Base-by-base conservation (phyloP, 2,113 vertebrate species). In the Paralichthys olivaceus region DNA sequence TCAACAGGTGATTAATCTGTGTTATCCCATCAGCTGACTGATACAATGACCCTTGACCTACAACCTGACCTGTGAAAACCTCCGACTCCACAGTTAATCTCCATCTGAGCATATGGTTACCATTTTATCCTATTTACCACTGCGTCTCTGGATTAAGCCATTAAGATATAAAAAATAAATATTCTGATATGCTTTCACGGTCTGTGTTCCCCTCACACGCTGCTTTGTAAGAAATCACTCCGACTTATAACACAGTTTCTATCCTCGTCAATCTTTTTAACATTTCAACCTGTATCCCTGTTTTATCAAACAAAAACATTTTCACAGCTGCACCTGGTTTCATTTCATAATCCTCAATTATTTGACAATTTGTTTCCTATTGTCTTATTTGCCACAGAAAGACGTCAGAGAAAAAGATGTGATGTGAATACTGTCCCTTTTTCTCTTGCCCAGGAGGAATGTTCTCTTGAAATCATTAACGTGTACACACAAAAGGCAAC, bases 1-100 rank as follows among this genome's bases (percentile, higher is more conserved):
- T 89, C 75, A 88, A 80, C 23, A 86, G 72, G 73, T 83, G 75
- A 85, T 70, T 69, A 53, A 85, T 88, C 60, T 84, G 20, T 62
- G 59, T 25, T 45, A 69, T 56, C 29, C 62, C 62, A 73, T 63
- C 62, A 76, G 79, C 71, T 87, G 72, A 75, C 62, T 65, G 25
- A 1, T 49, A 59, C 67, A 66, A 0, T 51, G 84, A 89, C 81
- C 79, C 17, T 71, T 80, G 73, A 84, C 81, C 80, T 79, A 11
- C 22, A 62, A 29, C 61, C 11, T 80, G 73, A 90, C 83, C 83
- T 86, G 4, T 51, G 17, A 55, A 47, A 77, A 61, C 34, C 45
- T 49, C n/a, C 17, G 43, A 12, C 40, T 63, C 45, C 32, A 1
- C 25, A 45, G 72, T 47, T 67, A 63, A 67, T 79, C 66, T 78